Conservation (phyloP, 2,113 vertebrate genomes). For the Agelaius phoeniceus region DNA sequence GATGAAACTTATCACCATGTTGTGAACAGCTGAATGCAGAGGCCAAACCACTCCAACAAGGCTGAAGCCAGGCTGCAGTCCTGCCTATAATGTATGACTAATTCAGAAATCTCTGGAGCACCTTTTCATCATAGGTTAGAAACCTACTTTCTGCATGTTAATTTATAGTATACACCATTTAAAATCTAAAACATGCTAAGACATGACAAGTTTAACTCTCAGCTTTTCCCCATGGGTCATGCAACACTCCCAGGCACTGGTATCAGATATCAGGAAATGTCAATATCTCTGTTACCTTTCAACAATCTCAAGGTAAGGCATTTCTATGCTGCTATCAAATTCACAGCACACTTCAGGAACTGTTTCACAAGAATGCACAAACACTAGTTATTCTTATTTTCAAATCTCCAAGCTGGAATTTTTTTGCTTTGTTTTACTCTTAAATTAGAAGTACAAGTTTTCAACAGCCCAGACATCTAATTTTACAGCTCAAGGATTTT, state of each 20-base stretch:
- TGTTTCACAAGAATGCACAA: background rate
- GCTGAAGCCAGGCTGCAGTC: background rate
- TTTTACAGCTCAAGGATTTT: conserved; percentile 52
- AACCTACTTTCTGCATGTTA: background rate
- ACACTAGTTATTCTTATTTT: background rate
- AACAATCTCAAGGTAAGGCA: background rate
- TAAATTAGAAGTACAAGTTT: conserved; percentile 5
- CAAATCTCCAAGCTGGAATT: background rate
- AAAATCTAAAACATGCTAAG: background rate
- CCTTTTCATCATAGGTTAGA: background rate
- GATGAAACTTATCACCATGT: background rate
- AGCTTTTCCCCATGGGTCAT: background rate
- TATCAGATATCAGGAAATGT: background rate
- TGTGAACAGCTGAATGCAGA: background rate
- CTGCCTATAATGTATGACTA: background rate
- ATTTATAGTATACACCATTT: background rate
- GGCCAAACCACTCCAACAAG: background rate
- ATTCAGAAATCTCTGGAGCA: background rate
- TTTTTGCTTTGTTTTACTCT: background rate
- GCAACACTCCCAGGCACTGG: background rate
- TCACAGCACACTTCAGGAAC: background rate
- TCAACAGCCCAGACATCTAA: background rate
- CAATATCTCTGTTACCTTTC: background rate
- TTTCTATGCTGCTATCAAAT: background rate
- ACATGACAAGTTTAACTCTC: background rate